Percentiles rank a stretch among this genome's conserved stretches.
phyloP scores from a whole-genome alignment of 2,888 invertebrate species.

The Phasia obesa region DNA sequence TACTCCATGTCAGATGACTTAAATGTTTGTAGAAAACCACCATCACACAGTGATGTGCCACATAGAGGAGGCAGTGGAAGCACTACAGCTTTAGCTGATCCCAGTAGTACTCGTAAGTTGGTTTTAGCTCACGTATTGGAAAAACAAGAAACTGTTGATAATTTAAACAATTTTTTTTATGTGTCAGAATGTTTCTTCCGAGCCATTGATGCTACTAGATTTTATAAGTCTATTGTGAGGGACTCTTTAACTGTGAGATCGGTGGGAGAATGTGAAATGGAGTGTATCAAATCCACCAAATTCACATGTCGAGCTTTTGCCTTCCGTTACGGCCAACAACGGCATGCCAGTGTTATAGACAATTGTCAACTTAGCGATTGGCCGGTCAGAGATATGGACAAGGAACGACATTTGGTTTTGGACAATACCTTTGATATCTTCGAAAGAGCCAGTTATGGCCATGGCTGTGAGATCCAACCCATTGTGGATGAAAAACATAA shows the following conservation, averaged over 20 bases:
- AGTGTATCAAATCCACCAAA: slow-evolving; percentile 88
- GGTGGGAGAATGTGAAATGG: slow-evolving; percentile 90
- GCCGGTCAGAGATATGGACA: slow-evolving; percentile 86
- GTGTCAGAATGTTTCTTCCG: slow-evolving; percentile 91
- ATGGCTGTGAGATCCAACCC: slow-evolving; percentile 90
- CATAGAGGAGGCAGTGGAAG: slow-evolving; percentile 30
- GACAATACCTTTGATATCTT: slow-evolving; percentile 89
- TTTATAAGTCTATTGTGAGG: slow-evolving; percentile 86
- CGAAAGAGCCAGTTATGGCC: slow-evolving; percentile 90
- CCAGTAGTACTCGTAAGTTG: slow-evolving; percentile 81
- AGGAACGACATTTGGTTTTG: slow-evolving; percentile 84
- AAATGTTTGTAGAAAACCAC: slow-evolving; percentile 82
- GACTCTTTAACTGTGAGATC: slow-evolving; percentile 87
- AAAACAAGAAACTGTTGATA: neutral
- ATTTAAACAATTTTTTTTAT: slow-evolving; percentile 17
- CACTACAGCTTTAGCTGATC: slow-evolving; percentile 82
- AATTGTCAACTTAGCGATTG: slow-evolving; percentile 92
- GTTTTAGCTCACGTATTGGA: neutral
- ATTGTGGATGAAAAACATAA: slow-evolving; percentile 82
- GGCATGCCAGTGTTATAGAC: slow-evolving; percentile 86
- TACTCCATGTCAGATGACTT: slow-evolving; percentile 88
- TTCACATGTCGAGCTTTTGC: slow-evolving; percentile 92
- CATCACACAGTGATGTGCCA: slow-evolving; percentile 76
- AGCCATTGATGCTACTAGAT: slow-evolving; percentile 88
- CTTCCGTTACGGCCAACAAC: slow-evolving; percentile 87